Conservation (phyloP, 2,113 vertebrate genomes). For the Gymnorhina tibicen region DNA sequence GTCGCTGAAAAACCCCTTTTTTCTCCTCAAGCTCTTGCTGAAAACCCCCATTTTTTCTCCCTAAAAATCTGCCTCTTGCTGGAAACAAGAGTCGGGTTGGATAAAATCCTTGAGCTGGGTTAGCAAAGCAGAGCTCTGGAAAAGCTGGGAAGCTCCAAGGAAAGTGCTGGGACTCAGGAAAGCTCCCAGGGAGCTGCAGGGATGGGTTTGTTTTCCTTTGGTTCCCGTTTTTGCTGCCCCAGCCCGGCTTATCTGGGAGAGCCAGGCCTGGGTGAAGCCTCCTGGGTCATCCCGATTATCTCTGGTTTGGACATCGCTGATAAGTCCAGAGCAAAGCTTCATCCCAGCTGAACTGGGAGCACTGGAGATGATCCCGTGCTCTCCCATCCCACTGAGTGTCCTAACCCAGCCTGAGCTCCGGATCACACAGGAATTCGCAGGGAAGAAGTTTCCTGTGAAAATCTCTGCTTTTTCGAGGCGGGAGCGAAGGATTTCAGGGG, state of each 20-base stretch:
- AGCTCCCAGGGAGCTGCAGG: neutral
- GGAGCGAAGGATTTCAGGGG: neutral
- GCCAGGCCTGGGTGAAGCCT: neutral
- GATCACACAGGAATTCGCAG: neutral
- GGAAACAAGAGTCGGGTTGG: too few relatives aligned
- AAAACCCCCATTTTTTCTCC: neutral
- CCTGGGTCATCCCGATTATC: neutral
- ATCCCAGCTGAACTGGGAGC: neutral
- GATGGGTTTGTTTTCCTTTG: neutral
- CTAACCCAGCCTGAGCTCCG: neutral
- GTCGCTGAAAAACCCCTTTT: neutral
- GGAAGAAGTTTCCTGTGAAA: neutral
- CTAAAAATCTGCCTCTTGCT: neutral
- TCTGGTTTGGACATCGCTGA: neutral
- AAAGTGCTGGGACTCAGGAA: neutral
- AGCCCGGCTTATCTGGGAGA: neutral
- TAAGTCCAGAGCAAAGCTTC: neutral
- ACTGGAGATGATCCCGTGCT: neutral
- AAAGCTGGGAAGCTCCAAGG: neutral
- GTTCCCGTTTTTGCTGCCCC: neutral
- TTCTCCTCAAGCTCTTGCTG: neutral
- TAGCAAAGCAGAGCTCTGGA: neutral
- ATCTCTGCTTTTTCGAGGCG: neutral
- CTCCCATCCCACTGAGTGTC: neutral
- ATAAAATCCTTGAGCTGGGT: neutral